Conservation (phyloP, 2,797 vertebrate genomes). For the Sebastes itinus region DNA sequence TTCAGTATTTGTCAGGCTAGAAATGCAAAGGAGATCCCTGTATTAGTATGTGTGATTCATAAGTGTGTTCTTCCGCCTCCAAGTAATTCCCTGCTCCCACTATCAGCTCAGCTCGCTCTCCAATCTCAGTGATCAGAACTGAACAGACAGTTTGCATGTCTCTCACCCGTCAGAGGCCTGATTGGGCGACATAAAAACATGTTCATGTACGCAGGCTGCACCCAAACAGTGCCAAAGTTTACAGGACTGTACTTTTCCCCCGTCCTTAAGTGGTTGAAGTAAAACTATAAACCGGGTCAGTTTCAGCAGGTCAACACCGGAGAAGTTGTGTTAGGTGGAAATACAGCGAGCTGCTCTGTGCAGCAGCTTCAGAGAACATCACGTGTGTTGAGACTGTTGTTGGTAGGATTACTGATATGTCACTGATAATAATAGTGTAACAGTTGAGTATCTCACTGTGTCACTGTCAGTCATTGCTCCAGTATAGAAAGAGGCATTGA, state of each 20-base stretch:
- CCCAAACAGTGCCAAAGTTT: neutral
- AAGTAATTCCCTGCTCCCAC: neutral
- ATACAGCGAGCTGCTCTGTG: neutral
- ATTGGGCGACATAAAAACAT: slow-evolving; percentile 31
- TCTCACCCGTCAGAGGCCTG: slow-evolving; percentile 26
- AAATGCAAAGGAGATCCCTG: neutral
- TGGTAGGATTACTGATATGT: neutral
- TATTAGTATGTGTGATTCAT: neutral
- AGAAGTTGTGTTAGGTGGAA: neutral
- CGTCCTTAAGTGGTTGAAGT: neutral
- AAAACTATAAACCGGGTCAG: neutral
- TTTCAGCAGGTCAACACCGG: neutral
- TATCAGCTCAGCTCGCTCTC: slow-evolving; percentile 34
- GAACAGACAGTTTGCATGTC: slow-evolving; percentile 57
- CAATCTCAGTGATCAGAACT: slow-evolving; percentile 36
- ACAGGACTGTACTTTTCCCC: neutral
- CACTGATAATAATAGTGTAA: slow-evolving; percentile 15
- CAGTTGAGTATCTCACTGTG: slow-evolving; percentile 11
- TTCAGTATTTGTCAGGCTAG: neutral
- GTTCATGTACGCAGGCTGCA: neutral
- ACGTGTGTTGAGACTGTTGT: neutral
- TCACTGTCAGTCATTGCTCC: slow-evolving; percentile 12
- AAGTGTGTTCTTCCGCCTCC: neutral
- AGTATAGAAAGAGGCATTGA: neutral
- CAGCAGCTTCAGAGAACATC: neutral